Evolutionary conservation across 2,797 vertebrate species (phyloP).

Genomic region (Odontamblyopus rebecca): DNA sequence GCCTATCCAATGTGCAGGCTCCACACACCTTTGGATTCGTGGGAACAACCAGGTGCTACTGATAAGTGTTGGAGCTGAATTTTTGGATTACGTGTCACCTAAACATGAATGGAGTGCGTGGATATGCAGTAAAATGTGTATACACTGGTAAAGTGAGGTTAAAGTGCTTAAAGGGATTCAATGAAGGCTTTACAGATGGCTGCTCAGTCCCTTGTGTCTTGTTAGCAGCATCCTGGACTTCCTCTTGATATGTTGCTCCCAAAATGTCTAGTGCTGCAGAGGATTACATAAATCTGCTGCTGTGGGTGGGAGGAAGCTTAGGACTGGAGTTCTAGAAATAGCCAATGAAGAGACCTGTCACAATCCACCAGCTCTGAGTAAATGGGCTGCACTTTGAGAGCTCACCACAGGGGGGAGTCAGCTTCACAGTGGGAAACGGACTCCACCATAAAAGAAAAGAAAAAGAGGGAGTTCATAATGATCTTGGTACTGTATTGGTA

Average conservation of each 20-base stretch:
- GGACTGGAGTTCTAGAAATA: slow-evolving; percentile 5
- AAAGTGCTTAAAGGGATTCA: background rate
- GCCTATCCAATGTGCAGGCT: slow-evolving; percentile 18
- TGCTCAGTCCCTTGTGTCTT: background rate
- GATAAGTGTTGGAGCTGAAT: slow-evolving; percentile 44
- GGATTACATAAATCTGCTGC: slow-evolving; percentile 11
- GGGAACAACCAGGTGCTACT: slow-evolving; percentile 78
- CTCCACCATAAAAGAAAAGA: too few species aligned
- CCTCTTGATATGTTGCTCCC: background rate
- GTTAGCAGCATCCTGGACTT: slow-evolving; percentile 2
- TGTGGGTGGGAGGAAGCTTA: slow-evolving; percentile 8
- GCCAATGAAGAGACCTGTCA: background rate
- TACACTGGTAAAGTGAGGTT: background rate
- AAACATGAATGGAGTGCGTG: slow-evolving; percentile 19
- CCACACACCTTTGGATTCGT: slow-evolving; percentile 56
- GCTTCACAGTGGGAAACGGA: slow-evolving; percentile 1
- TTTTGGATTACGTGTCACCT: slow-evolving; percentile 70
- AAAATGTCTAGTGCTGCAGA: slow-evolving; percentile 4
- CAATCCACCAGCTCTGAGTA: slow-evolving; percentile 1
- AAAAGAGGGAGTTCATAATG: background rate
- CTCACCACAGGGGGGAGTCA: slow-evolving; percentile 61
- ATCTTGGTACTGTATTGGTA: background rate
- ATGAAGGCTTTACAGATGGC: background rate
- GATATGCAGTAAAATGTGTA: background rate
- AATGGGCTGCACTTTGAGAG: slow-evolving; percentile 31